These are phyloP conservation scores for Musca domestica DNA, from an alignment of 1,140 invertebrate species.

Conservation along the genomic window DNA sequence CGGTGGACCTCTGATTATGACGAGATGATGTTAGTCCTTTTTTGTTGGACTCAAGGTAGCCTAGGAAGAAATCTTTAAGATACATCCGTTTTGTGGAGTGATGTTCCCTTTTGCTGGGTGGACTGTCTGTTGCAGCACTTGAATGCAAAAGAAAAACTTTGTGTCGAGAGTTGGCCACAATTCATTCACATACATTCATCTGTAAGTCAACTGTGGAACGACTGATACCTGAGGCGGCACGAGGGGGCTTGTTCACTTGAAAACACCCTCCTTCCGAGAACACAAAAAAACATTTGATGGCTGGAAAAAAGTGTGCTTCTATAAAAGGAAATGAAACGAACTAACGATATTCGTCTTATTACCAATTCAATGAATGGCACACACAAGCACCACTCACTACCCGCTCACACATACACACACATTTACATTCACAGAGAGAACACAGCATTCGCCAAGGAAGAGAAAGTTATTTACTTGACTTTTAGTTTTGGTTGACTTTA, in stretches of 20 bases:
- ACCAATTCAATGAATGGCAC: conserved; percentile 11
- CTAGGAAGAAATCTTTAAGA: neutral
- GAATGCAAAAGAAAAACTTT: neutral
- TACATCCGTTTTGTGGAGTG: neutral
- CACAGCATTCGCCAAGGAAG: neutral
- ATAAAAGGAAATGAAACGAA: neutral
- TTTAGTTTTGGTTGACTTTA: neutral
- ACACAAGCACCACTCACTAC: neutral
- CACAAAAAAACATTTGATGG: neutral
- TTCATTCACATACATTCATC: neutral
- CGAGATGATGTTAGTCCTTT: neutral
- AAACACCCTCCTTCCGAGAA: neutral
- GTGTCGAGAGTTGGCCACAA: neutral
- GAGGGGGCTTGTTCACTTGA: too few relatives aligned
- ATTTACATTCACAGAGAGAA: too few relatives aligned
- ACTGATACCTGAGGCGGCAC: neutral
- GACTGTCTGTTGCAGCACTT: conserved; percentile 15
- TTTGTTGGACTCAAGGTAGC: neutral
- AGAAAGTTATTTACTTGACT: conserved; percentile 18
- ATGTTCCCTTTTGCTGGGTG: neutral
- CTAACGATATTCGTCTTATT: conserved; percentile 15
- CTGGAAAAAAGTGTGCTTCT: neutral
- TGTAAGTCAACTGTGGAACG: neutral
- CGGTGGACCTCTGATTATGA: neutral
- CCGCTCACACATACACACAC: too few relatives aligned